A percentile compares a stretch with the other conserved stretches of the same genome.
phyloP scores from a whole-genome alignment of 1,140 invertebrate species.

The Ectropis grisescens region DNA sequence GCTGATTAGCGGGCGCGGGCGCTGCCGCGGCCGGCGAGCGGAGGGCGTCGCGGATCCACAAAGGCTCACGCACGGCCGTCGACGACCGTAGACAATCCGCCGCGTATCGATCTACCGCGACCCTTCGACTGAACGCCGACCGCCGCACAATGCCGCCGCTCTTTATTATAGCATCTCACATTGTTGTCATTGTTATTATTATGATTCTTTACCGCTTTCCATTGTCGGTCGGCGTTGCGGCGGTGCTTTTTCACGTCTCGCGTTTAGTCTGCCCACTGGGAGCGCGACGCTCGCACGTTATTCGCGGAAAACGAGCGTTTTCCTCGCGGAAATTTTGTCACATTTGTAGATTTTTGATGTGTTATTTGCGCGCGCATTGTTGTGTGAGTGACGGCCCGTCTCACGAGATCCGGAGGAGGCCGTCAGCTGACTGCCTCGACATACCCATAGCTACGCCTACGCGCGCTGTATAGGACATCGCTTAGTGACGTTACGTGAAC shows the following conservation, averaged over 20 bases:
- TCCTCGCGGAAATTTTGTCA: constrained; percentile 48
- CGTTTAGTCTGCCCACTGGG: constrained; percentile 66
- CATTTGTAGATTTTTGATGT: constrained; percentile 29
- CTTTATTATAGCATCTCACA: constrained; percentile 70
- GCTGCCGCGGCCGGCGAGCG: constrained; percentile 33
- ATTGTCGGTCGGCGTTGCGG: constrained; percentile 65
- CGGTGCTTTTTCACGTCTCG: constrained; percentile 66
- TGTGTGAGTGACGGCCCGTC: constrained; percentile 19
- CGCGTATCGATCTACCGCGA: constrained; percentile 64
- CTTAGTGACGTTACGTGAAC: constrained; percentile 2
- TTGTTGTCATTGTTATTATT: constrained; percentile 71
- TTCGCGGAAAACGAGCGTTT: constrained; percentile 60
- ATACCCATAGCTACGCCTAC: constrained; percentile 7
- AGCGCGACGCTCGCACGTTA: constrained; percentile 65
- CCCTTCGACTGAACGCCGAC: constrained; percentile 58
- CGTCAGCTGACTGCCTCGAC: constrained; percentile 25
- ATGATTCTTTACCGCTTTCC: constrained; percentile 70
- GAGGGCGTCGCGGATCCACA: constrained; percentile 40
- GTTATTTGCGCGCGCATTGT: constrained; percentile 31
- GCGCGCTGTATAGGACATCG: constrained; percentile 3
- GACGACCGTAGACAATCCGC: constrained; percentile 59
- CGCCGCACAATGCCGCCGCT: constrained; percentile 61
- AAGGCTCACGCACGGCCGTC: constrained; percentile 51
- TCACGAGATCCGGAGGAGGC: constrained; percentile 6
- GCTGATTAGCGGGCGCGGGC: too few relatives aligned